A percentile compares a stretch with the other conserved stretches of the same genome.
These are phyloP conservation scores for Cichladusa arquata DNA, from an alignment of 2,113 vertebrate genomes.

Conservation along the genomic window DNA sequence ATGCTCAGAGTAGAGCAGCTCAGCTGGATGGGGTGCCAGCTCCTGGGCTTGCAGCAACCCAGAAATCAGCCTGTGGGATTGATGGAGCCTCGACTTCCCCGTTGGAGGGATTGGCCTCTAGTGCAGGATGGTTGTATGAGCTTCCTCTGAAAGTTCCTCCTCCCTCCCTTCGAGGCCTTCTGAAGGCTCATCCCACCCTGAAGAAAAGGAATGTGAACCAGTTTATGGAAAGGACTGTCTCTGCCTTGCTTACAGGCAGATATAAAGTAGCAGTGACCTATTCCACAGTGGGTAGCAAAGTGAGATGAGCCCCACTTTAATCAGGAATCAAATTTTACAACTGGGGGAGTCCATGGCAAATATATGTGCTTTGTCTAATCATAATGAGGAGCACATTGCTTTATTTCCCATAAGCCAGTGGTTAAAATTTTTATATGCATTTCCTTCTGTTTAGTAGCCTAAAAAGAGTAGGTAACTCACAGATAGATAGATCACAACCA, in stretches of 20 bases:
- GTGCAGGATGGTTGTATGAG: background rate
- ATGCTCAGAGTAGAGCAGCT: background rate
- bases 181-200: background rate
- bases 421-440: background rate
- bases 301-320: background rate
- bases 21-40: background rate
- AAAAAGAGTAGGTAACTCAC: background rate
- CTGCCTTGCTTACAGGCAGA: background rate
- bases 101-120: background rate
- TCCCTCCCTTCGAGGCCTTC: background rate
- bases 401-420: background rate
- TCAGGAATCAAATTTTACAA: background rate
- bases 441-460: conserved; percentile 5
- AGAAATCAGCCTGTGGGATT: background rate
- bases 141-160: background rate
- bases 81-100: background rate
- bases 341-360: background rate
- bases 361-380: background rate
- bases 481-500: background rate
- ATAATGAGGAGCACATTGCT: background rate
- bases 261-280: background rate
- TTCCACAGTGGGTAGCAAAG: background rate
- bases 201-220: background rate
- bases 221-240: background rate
- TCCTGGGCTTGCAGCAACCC: background rate